Evolutionary conservation across 2,113 vertebrate species (phyloP).

Genomic region (Psephotus haematonotus): DNA sequence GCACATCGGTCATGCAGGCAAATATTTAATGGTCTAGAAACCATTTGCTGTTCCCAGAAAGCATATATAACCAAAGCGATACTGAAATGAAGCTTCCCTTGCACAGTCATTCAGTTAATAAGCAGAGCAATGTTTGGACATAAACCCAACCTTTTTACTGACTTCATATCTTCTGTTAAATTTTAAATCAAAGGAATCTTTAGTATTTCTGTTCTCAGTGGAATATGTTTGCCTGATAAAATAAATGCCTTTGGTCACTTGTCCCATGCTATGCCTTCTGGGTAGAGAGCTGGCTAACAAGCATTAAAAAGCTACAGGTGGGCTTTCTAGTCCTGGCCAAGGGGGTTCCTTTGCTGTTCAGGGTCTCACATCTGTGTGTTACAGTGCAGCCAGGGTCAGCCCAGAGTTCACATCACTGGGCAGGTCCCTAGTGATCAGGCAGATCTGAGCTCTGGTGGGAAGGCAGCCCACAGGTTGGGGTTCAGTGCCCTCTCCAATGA

Average conservation of each 20-base stretch:
- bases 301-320: background rate
- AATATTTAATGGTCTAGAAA: slow-evolving; percentile 49
- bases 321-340: background rate
- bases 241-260: background rate
- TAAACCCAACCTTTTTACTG: background rate
- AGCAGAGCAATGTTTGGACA: background rate
- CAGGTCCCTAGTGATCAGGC: background rate
- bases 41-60: slow-evolving; percentile 33
- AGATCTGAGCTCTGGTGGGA: background rate
- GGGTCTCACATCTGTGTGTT: background rate
- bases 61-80: background rate
- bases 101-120: background rate
- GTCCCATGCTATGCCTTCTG: background rate
- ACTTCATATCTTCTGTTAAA: background rate
- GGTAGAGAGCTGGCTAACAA: background rate
- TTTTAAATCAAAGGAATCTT: background rate
- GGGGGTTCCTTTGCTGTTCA: background rate
- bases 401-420: background rate
- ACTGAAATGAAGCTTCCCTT: background rate
- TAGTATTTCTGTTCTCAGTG: background rate
- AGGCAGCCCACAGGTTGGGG: background rate
- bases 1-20: background rate
- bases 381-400: background rate
- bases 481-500: background rate
- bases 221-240: background rate